phyloP scores from a whole-genome alignment of 2,888 invertebrate genomes.

The Drosophila picticornis region DNA sequence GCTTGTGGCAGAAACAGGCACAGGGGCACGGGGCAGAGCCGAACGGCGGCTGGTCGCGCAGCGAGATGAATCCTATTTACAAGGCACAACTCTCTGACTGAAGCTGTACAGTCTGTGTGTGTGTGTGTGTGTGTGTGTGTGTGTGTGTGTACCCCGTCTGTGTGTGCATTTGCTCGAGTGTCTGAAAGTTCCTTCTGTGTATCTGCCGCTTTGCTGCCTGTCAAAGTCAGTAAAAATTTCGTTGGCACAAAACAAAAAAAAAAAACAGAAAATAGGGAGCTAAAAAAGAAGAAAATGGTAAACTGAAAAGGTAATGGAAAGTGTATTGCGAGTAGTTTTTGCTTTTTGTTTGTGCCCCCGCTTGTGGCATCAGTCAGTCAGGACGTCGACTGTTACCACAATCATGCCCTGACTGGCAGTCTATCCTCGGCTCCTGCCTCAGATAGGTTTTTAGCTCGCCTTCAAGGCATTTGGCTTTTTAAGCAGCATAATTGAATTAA shows the following conservation, averaged over 20 bases:
- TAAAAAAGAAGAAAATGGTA: conserved; percentile 28
- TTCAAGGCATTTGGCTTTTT: conserved; percentile 67
- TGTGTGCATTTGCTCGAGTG: conserved; percentile 16
- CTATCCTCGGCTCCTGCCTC: conserved; percentile 38
- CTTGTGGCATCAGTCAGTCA: conserved; percentile 42
- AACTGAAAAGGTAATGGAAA: conserved; percentile 66
- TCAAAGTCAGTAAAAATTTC: conserved; percentile 78
- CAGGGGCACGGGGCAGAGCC: conserved; percentile 33
- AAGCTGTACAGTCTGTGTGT: conserved; percentile 29
- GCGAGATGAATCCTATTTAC: conserved; percentile 79
- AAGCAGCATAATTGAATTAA: conserved; percentile 70
- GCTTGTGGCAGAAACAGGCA: conserved; percentile 15
- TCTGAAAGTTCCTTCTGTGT: conserved; percentile 26
- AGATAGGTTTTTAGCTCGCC: conserved; percentile 32
- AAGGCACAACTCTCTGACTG: conserved; percentile 68
- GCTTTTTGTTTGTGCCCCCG: conserved; percentile 27
- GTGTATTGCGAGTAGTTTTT: conserved; percentile 66
- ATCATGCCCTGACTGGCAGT: conserved; percentile 35
- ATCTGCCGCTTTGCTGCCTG: conserved; percentile 62
- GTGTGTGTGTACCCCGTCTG: conserved; percentile 24
- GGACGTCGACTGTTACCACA: conserved; percentile 30
- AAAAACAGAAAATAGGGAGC: conserved; percentile 24
- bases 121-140: conserved; percentile 20
- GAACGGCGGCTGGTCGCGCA: conserved; percentile 68
- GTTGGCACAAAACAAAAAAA: conserved; percentile 48